phyloP scores from a whole-genome alignment of 2,888 invertebrate species.

The Pseudococcus longispinus region DNA sequence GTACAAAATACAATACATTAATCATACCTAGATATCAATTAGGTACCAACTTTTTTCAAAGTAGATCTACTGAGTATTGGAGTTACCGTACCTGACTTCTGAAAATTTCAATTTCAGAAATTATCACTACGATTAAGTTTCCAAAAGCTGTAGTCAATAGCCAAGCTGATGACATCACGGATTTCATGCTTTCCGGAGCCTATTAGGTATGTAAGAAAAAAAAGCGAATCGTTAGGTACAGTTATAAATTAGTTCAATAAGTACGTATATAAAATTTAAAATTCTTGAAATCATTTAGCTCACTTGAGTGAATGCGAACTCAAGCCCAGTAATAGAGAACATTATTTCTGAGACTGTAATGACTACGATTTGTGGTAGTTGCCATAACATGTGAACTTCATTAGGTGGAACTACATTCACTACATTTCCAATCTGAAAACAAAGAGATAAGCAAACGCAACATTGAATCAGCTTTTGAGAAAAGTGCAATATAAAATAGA shows the following conservation, averaged over 20 bases:
- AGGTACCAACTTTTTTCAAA: no score
- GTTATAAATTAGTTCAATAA: neutral
- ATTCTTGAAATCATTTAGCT: neutral
- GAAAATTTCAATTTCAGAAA: conserved; percentile 69
- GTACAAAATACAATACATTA: conserved; percentile 59
- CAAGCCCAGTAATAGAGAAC: conserved; percentile 94
- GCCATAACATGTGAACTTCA: conserved; percentile 80
- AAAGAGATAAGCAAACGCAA: neutral
- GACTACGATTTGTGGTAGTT: conserved; percentile 90
- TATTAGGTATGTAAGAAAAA: conserved; percentile 61
- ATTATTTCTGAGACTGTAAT: conserved; percentile 94
- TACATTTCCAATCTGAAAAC: conserved; percentile 59
- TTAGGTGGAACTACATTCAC: conserved; percentile 68
- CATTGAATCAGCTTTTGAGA: neutral
- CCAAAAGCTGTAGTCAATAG: conserved; percentile 93
- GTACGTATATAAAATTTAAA: neutral
- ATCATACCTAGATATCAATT: no score
- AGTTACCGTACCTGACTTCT: conserved; percentile 45
- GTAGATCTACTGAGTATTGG: no score
- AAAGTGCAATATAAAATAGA: neutral
- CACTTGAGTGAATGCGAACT: conserved; percentile 90
- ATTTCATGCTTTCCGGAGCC: conserved; percentile 92
- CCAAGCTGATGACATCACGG: conserved; percentile 91
- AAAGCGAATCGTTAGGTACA: neutral
- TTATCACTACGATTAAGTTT: conserved; percentile 87